These are phyloP conservation scores for Mobula birostris DNA, from an alignment of 2,113 vertebrate genomes.

Conservation along the genomic window DNA sequence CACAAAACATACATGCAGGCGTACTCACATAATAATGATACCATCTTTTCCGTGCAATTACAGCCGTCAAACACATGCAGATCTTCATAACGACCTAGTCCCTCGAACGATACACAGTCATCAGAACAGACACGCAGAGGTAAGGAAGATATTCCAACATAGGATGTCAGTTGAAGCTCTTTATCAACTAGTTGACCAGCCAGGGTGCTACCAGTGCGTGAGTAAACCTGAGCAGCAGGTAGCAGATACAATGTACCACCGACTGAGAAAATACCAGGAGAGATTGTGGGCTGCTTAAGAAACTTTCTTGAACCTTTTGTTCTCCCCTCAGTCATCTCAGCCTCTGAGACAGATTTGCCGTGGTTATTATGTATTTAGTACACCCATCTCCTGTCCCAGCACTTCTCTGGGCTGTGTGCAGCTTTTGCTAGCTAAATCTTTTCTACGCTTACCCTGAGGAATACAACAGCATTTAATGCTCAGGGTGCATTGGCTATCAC, in stretches of 20 bases:
- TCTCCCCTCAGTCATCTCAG: neutral
- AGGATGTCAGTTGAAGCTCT: neutral
- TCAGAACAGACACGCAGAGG: too few relatives aligned
- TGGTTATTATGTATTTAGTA: neutral
- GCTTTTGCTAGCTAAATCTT: neutral
- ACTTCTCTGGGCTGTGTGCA: neutral
- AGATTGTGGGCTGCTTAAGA: neutral
- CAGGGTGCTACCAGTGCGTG: neutral
- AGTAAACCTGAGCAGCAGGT: neutral
- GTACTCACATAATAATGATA: too few relatives aligned
- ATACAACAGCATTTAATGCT: neutral
- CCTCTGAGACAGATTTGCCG: neutral
- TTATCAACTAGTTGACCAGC: neutral
- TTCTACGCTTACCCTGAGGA: neutral
- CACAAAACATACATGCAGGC: too few relatives aligned
- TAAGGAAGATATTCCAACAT: neutral
- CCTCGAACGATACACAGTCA: neutral
- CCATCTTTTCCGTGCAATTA: neutral
- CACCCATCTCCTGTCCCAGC: neutral
- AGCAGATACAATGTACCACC: neutral
- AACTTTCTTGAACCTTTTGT: neutral
- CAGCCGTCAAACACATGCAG: neutral
- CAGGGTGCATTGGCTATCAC: neutral
- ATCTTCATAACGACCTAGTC: neutral
- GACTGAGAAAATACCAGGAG: neutral